Conservation (phyloP, 1,140 invertebrate species). For the Thrips palmi region DNA sequence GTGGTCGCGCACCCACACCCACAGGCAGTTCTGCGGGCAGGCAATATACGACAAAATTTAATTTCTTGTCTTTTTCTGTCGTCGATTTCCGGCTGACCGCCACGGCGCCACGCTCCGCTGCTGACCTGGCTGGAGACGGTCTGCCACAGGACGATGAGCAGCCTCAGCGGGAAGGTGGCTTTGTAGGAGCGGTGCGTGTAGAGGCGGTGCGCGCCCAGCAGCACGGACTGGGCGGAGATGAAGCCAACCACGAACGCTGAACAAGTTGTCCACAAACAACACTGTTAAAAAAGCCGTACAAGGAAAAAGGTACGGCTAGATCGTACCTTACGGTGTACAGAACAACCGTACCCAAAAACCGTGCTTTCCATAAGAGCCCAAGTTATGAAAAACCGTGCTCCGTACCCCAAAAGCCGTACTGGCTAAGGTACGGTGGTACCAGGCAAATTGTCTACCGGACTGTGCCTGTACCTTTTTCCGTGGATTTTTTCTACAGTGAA, state of each 20-base stretch:
- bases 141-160: slow-evolving; percentile 29
- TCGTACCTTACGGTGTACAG: neutral
- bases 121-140: slow-evolving; percentile 21
- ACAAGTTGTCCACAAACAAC: too few species aligned
- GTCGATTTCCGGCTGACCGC: neutral
- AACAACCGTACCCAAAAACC: neutral
- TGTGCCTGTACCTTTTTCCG: too few species aligned
- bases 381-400: too few species aligned
- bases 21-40: slow-evolving; percentile 30
- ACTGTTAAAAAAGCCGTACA: neutral
- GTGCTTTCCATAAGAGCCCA: too few species aligned
- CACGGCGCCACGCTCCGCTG: slow-evolving; percentile 1
- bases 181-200: slow-evolving; percentile 73
- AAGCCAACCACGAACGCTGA: slow-evolving; percentile 28
- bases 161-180: slow-evolving; percentile 47
- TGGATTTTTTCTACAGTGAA: too few species aligned
- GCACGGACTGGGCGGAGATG: slow-evolving; percentile 45
- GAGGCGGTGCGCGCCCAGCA: slow-evolving; percentile 65
- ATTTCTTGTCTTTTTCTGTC: neutral
- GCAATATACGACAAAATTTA: slow-evolving; percentile 4
- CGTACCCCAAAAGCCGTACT: too few species aligned
- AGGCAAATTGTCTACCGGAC: too few species aligned
- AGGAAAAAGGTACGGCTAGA: neutral
- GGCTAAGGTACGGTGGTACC: too few species aligned
- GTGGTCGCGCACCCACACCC: slow-evolving; percentile 35